Base-by-base conservation (phyloP, 2,113 vertebrate genomes). In the Numida meleagris region DNA sequence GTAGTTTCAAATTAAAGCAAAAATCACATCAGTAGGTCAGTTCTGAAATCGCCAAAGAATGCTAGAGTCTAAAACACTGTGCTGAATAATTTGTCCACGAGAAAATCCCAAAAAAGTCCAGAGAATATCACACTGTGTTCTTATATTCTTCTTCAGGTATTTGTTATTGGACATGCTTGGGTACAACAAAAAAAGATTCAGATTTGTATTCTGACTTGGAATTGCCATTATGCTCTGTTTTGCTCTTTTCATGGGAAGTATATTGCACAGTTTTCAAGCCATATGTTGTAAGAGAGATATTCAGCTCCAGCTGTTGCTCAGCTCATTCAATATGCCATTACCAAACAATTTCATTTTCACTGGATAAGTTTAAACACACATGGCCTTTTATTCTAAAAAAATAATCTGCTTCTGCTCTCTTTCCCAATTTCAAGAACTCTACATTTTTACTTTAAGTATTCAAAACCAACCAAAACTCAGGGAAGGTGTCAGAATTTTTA, bases 231-330 rank as follows among this genome's bases (percentile, higher is more conserved):
- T 38, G 11, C 19, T 88, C 55, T 50, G 66, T 89, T 50, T 65
- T 4, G 4, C 21, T 80, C 45, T 90, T 74, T 81, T 62, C 29
- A 24, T 29, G 25, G 76, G 61, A 91, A 94, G 74, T 62, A 33
- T 1, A 58, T 23, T 81, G 72, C 67, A 73, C 58, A 38, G 42
- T 86, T 90, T 77, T 59, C 61, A 92, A 83, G 42, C 36, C 77
- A n/a, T 58, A 42, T 77, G 51, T 38, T 86, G 13, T 77, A 77
- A 29, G 42, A 82, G 20, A 87, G 40, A 76, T 4, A 78, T 2
- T 84, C 66, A 51, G 31, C 33, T 78, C 68, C 90, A 90, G 82
- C 82, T 96, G 86, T 88, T 88, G 59, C 72, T 72, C 50, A 94
- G 53, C 15, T 86, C 42, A 74, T 40, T 86, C 34, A 63, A 90